Conservation (phyloP, 2,797 vertebrate genomes). For the Lateolabrax maculatus region DNA sequence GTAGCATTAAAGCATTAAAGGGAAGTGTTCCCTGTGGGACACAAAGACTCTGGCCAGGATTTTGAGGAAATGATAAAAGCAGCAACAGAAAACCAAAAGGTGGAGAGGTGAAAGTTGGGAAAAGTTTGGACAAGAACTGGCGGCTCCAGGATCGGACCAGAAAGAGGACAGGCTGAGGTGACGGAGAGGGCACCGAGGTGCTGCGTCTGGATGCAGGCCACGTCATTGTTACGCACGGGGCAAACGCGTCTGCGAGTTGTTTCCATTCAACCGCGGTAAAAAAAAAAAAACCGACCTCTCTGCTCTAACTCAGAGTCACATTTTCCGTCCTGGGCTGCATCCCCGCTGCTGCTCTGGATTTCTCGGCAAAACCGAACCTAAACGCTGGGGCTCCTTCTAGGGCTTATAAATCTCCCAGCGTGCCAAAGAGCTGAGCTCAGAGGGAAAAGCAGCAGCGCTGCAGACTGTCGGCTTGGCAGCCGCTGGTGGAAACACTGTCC, state of each 20-base stretch:
- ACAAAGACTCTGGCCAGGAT: no score
- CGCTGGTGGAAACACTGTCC: constrained; percentile 80
- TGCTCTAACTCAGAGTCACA: constrained; percentile 23
- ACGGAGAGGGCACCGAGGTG: constrained; percentile 28
- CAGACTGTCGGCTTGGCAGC: constrained; percentile 79
- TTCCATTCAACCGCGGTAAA: not conserved
- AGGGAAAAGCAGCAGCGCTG: constrained; percentile 61
- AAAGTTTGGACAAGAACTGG: not conserved
- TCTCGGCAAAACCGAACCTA: constrained; percentile 11
- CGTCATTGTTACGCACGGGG: not conserved
- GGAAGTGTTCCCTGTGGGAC: not conserved
- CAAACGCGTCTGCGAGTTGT: not conserved
- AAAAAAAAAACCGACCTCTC: no score
- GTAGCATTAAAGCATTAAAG: not conserved
- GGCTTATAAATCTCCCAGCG: constrained; percentile 36
- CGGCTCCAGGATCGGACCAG: not conserved
- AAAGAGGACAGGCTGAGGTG: constrained; percentile 35
- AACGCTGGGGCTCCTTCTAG: constrained; percentile 49
- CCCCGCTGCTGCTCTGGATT: not conserved
- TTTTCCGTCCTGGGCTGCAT: constrained; percentile 39
- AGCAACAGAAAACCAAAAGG: no score
- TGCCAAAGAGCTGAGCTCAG: constrained; percentile 79
- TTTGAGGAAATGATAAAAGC: no score
- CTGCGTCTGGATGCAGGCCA: not conserved
- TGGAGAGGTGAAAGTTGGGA: not conserved